A percentile compares a stretch with the other conserved stretches of the same genome.
Evolutionary conservation across 2,113 vertebrate species (phyloP).

Genomic region (Gila orcuttii): DNA sequence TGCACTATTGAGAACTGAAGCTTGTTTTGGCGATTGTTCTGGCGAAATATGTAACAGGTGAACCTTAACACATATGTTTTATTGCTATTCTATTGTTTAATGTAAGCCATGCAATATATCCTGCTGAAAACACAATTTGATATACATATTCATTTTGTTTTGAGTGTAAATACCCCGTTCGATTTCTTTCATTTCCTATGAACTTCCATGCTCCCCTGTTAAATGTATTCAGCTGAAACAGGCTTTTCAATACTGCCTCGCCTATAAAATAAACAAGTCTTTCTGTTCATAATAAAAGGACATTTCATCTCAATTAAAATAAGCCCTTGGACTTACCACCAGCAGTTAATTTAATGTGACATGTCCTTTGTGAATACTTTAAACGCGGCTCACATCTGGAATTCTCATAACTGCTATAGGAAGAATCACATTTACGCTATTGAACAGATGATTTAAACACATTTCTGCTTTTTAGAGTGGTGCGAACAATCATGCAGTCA

Average conservation of each 20-base stretch:
- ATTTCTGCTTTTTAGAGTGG: background rate
- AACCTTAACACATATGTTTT: conserved; percentile 1
- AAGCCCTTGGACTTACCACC: conserved; percentile 7
- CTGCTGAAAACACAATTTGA: background rate
- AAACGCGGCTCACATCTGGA: conserved; percentile 1
- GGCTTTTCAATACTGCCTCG: background rate
- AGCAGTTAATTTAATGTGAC: conserved; percentile 22
- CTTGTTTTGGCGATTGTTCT: conserved; percentile 1
- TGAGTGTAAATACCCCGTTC: conserved; percentile 11
- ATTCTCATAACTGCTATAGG: background rate
- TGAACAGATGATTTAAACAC: conserved; percentile 36
- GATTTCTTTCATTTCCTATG: conserved; percentile 19
- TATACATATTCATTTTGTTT: background rate
- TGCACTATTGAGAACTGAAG: background rate
- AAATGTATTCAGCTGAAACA: background rate
- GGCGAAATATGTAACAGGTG: background rate
- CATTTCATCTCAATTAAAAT: conserved; percentile 46
- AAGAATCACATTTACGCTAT: conserved; percentile 20
- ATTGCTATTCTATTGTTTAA: background rate
- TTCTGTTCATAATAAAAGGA: conserved; percentile 23
- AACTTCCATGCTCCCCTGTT: conserved; percentile 3
- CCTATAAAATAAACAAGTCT: conserved; percentile 46
- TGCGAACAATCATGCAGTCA: conserved; percentile 9
- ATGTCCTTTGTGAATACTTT: conserved; percentile 28
- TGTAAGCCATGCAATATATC: background rate